phyloP scores from a whole-genome alignment of 2,888 invertebrate species.

The Tinea semifulvella region DNA sequence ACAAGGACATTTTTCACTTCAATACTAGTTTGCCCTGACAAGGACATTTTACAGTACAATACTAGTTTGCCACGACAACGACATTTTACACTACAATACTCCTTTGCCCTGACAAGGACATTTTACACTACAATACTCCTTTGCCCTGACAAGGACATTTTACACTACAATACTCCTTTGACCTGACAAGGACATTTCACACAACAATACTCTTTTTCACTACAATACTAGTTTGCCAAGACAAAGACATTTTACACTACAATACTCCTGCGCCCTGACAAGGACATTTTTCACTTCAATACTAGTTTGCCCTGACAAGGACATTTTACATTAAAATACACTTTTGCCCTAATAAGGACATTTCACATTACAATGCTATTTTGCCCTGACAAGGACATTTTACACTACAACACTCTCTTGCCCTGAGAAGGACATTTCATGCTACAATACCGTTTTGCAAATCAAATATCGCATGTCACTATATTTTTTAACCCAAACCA shows the following conservation, averaged over 20 bases:
- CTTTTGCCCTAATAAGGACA: conserved; percentile 15
- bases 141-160: conserved; percentile 19
- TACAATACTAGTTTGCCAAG: background rate
- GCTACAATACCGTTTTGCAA: too few species aligned
- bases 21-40: conserved; percentile 16
- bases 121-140: conserved; percentile 11
- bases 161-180: conserved; percentile 15
- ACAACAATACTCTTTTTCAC: background rate
- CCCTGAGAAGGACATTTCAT: conserved; percentile 19
- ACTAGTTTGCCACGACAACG: conserved; percentile 17
- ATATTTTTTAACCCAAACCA: background rate
- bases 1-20: conserved; percentile 8
- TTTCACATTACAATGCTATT: background rate
- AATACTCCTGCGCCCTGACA: background rate
- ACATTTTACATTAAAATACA: conserved; percentile 11
- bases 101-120: conserved; percentile 9
- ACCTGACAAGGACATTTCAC: conserved; percentile 16
- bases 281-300: background rate
- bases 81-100: conserved; percentile 12
- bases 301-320: background rate
- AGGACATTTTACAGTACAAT: conserved; percentile 4
- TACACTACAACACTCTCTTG: conserved; percentile 14
- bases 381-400: conserved; percentile 9
- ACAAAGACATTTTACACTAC: too few species aligned
- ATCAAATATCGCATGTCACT: background rate